Evolutionary conservation across 2,888 invertebrate genomes (phyloP), one percentile per base, ranked within the genome.

Genomic region (Pseudanteris insignis): DNA sequence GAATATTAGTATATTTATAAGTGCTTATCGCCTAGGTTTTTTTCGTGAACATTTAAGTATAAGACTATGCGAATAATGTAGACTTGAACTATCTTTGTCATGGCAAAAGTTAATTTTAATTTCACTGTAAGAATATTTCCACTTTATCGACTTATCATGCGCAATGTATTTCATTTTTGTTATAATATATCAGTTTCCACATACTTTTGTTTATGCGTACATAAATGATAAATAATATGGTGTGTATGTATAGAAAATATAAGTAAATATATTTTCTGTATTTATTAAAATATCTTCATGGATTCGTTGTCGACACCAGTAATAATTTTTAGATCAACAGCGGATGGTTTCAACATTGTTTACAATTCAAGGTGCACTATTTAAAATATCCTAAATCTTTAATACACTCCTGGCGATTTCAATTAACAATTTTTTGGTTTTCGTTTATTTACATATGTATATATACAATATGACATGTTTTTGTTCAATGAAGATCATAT

Each of bases 251-350:
- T 24, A 30, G 10, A 15, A 46, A 7, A 26, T 47, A 48, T 43
- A 43, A n/a, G n/a, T 18, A 18, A 18, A 3, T 18, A 18, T 18
- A n/a, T n/a, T n/a, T 6, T 18, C 18, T 4, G 6, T 18, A 18
- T 18, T 18, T 18, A 18, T 18, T 18, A 6, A 6, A 18, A 18
- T 6, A 37, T 38, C 24, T 44, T 32, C 14, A 43, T 29, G 10
- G 29, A 13, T 36, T 21, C 44, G 6, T 46, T 53, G 14, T 43
- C 30, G 9, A 44, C 37, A 24, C 43, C 50, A 58, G 18, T 43
- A 18, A 29, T 44, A 30, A 9, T 51, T 59, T 53, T 46, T 59
- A 59, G 59, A 59, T 59, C 38, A 34, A 40, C 44, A 44, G 40
- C 15, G 30, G 51, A 58, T 3, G 46, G 36, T 59, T 44, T 24